These are phyloP conservation scores for Chelonoidis abingdonii DNA, from an alignment of 2,113 vertebrate species.

Conservation along the genomic window DNA sequence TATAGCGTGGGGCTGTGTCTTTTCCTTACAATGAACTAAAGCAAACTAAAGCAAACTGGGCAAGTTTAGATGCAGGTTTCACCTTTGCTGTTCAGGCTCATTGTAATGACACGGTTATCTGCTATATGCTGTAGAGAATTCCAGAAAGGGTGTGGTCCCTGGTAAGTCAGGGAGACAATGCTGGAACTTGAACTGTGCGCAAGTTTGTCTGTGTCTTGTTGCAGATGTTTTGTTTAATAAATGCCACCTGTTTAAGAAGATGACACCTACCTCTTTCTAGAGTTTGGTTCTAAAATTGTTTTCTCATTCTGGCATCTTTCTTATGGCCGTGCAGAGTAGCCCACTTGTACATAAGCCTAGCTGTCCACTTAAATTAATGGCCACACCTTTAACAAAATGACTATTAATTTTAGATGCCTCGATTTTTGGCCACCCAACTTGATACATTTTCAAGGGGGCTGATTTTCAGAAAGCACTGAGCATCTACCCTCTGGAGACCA, in stretches of 20 bases:
- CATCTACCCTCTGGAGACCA: not conserved
- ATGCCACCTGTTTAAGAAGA: not conserved
- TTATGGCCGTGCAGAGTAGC: not conserved
- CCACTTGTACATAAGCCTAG: not conserved
- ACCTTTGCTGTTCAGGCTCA: not conserved
- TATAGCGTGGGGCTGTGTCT: not conserved
- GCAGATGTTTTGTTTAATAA: not conserved
- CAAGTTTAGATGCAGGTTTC: not conserved
- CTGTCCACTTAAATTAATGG: not conserved
- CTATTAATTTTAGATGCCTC: not conserved
- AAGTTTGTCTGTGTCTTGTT: not conserved
- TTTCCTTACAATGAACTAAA: not conserved
- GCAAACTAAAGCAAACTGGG: not conserved
- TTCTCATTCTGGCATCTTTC: not conserved
- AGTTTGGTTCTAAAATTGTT: not conserved
- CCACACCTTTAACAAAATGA: fast-evolving
- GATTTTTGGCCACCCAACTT: fast-evolving
- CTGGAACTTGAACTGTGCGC: not conserved
- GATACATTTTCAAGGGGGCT: not conserved
- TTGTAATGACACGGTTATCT: not conserved
- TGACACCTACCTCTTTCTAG: not conserved
- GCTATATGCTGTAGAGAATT: not conserved
- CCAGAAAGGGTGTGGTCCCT: not conserved
- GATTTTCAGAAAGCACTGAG: not conserved
- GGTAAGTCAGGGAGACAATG: not conserved